These are phyloP conservation scores for Cephus sareptanus DNA, from an alignment of 2,888 invertebrate species.

Conservation along the genomic window DNA sequence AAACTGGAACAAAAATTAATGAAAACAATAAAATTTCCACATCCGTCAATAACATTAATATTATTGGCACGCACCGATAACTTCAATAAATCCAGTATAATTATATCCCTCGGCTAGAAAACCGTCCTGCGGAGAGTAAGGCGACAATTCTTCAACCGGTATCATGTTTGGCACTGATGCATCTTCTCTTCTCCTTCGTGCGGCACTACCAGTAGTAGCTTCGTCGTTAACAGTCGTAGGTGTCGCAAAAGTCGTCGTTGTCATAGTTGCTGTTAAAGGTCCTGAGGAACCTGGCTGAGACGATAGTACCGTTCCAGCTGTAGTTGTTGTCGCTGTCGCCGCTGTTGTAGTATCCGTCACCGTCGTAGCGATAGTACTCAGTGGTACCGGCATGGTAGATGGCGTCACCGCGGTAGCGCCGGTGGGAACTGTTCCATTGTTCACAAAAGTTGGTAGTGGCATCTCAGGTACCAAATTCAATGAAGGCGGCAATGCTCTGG, in stretches of 20 bases:
- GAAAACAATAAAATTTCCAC: constrained; percentile 14
- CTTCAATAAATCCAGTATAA: constrained; percentile 88
- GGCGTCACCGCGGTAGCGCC: constrained; percentile 13
- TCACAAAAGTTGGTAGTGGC: constrained; percentile 17
- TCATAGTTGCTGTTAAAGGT: constrained; percentile 18
- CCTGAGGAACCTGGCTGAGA: constrained; percentile 4
- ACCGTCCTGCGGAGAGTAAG: constrained; percentile 74
- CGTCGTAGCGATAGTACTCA: constrained; percentile 30
- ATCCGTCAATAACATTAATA: constrained; percentile 1
- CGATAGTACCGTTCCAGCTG: constrained; percentile 11
- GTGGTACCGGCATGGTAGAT: constrained; percentile 14
- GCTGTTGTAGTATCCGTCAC: constrained; percentile 22
- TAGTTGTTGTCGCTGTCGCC: constrained; percentile 22
- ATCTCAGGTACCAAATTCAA: constrained; percentile 54
- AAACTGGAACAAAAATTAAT: constrained; percentile 62
- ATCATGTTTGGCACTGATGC: constrained; percentile 52
- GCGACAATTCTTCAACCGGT: constrained; percentile 47
- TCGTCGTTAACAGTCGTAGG: constrained; percentile 18
- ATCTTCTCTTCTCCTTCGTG: constrained; percentile 37
- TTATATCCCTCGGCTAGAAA: constrained; percentile 80
- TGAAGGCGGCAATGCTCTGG: constrained; percentile 54
- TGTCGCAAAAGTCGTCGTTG: constrained; percentile 29
- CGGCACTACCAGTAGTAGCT: constrained; percentile 11
- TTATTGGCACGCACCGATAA: constrained; percentile 74
- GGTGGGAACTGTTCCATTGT: constrained; percentile 12